Conservation (phyloP, 2,113 vertebrate genomes). For the Alexandromys fortis region DNA sequence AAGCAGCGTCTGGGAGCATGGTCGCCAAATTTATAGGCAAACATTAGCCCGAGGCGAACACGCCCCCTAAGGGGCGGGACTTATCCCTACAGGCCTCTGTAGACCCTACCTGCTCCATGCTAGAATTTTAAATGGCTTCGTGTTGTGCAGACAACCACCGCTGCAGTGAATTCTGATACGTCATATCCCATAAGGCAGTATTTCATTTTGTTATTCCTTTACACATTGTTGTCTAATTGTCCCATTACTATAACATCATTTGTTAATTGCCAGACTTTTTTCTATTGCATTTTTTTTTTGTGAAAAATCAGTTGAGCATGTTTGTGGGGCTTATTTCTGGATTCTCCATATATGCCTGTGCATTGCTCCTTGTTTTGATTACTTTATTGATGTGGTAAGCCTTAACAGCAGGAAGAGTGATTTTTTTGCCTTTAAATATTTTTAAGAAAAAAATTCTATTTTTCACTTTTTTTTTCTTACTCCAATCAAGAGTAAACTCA, state of each 20-base stretch:
- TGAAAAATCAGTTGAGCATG: not conserved
- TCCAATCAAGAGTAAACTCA: conserved; percentile 16
- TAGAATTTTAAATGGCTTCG: not conserved
- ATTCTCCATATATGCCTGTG: not conserved
- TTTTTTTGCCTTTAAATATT: not conserved
- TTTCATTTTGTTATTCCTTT: not conserved
- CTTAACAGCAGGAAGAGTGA: not conserved
- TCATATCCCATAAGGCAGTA: not conserved
- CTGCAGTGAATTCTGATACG: not conserved
- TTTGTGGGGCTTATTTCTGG: not conserved
- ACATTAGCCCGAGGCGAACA: too few species aligned
- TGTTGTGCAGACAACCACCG: not conserved
- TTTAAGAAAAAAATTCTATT: not conserved
- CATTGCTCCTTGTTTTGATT: not conserved
- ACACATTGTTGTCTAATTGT: not conserved
- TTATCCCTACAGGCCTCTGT: too few species aligned
- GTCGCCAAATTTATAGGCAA: too few species aligned
- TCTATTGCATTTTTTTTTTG: not conserved
- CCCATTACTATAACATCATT: not conserved
- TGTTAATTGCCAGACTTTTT: not conserved
- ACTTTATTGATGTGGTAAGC: not conserved
- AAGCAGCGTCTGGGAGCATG: too few species aligned
- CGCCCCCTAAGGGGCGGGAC: too few species aligned
- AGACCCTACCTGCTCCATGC: not conserved
- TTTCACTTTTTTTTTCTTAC: not conserved